Percentiles rank a stretch among this genome's conserved stretches.
Evolutionary conservation across 2,797 vertebrate species (phyloP).

Genomic region (Pseudochromis fuscus): DNA sequence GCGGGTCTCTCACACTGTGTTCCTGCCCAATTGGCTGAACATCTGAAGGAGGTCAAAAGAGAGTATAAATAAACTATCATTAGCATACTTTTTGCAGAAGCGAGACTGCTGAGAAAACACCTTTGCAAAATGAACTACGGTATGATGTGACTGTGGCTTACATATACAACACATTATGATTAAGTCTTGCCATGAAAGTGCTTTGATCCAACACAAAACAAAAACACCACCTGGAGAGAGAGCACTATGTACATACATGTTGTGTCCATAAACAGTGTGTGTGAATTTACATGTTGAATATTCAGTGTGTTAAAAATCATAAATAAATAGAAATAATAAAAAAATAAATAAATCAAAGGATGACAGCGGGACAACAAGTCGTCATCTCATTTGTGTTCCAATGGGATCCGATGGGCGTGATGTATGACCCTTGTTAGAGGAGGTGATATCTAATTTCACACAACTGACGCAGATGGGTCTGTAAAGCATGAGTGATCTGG

Average conservation of each 20-base stretch:
- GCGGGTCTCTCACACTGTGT: constrained; percentile 98
- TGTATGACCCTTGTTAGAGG: constrained; percentile 79
- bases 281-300: constrained; percentile 70
- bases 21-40: constrained; percentile 97
- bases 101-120: constrained; percentile 46
- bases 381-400: constrained; percentile 75
- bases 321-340: constrained; percentile 39
- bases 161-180: constrained; percentile 66
- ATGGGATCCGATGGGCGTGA: constrained; percentile 74
- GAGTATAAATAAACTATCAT: constrained; percentile 42
- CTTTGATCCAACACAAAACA: constrained; percentile 70
- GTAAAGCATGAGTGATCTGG: constrained; percentile 73
- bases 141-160: constrained; percentile 61
- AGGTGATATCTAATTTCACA: constrained; percentile 77
- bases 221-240: constrained; percentile 67
- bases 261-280: constrained; percentile 48
- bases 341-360: constrained; percentile 48
- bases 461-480: constrained; percentile 71
- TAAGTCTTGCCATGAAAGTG: constrained; percentile 57
- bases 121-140: constrained; percentile 33
- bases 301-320: constrained; percentile 55
- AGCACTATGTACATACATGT: constrained; percentile 50
- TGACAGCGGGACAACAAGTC: constrained; percentile 63
- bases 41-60: constrained; percentile 87
- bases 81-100: not conserved